Base-by-base conservation (phyloP, 2,113 vertebrate genomes). In the Psilopogon haemacephalus region DNA sequence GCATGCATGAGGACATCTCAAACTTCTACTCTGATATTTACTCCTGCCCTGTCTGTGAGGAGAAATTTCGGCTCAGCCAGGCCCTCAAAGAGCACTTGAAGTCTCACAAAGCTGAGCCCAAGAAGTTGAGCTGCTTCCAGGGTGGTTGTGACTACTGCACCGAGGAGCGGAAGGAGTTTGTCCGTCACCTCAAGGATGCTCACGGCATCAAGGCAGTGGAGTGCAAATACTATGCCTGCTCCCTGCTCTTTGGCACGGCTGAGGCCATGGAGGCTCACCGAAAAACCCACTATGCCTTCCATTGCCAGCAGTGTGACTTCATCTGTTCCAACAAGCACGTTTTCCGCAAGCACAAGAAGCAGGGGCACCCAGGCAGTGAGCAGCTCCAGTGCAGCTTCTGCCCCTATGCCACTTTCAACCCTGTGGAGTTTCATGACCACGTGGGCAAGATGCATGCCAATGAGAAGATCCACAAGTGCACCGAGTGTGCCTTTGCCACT, bases 61-160 rank as follows among this genome's bases (percentile, higher is more conserved):
- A 98, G 89, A 98, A 97, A 23, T 99, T 99, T 94, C 97, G 54
- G 26, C 98, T 98, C 81, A 99, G 98, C 97, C 98, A 98, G 70
- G 96, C 97, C 15, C 98, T 99, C 17, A 99, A 99, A 94, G 97
- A 97, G 40, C 99, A 99, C 94, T 98, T 99, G 97, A 99, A 99
- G 94, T 97, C 97, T 11, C 99, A 99, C 97, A 97, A 98, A 58
- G 64, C 97, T 0, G 98, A 98, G 70, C 97, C 97, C 1, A 86
- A 97, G 80, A 92, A 92, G 11, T 87, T 98, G 50, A 74, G 27
- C 87, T 99, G 99, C 96, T 98, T 99, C 77, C 97, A 98, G 8
- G 96, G 98, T 2, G 97, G 92, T 44, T 99, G 99, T 11, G 12
- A 84, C 59, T 98, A 98, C 64, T 93, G 94, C 3, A 96, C 91